A percentile compares a stretch with the other conserved stretches of the same genome.
Conservation (phyloP, 2,888 invertebrate genomes). For the Clepsis dumicolana region DNA sequence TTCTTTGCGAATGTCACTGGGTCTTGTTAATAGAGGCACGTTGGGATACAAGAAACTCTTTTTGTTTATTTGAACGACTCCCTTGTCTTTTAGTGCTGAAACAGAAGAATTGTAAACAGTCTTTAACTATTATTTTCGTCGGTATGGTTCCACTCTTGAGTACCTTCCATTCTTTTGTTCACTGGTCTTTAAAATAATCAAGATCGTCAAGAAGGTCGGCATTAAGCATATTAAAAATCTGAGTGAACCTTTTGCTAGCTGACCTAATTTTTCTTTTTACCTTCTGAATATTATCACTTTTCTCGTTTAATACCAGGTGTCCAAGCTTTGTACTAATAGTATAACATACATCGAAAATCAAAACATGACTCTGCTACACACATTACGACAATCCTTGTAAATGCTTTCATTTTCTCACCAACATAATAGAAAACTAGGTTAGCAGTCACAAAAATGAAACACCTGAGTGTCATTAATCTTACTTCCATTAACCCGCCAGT, state of each 20-base stretch:
- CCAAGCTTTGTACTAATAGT: too few species aligned
- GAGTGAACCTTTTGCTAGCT: too few species aligned
- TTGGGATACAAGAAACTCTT: constrained; percentile 87
- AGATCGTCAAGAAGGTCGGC: too few species aligned
- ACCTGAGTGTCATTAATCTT: not conserved
- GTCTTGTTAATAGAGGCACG: constrained; percentile 85
- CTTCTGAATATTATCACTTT: too few species aligned
- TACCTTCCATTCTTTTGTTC: too few species aligned
- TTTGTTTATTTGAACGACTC: constrained; percentile 85
- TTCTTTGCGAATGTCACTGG: constrained; percentile 68
- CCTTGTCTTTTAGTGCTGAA: constrained; percentile 66
- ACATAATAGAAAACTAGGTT: not conserved
- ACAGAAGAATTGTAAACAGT: constrained; percentile 36
- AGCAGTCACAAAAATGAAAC: not conserved
- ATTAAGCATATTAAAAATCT: too few species aligned
- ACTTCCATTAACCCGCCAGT: not conserved
- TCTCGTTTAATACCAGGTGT: too few species aligned
- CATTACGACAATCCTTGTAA: not conserved
- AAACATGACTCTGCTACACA: not conserved
- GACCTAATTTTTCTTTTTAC: too few species aligned
- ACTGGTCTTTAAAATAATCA: too few species aligned
- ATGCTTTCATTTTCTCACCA: not conserved
- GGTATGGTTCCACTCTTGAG: too few species aligned
- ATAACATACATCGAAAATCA: not conserved
- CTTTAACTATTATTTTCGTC: too few species aligned